Evolutionary conservation across 2,888 invertebrate species (phyloP).

Genomic region (Mesorhabditis belari): DNA sequence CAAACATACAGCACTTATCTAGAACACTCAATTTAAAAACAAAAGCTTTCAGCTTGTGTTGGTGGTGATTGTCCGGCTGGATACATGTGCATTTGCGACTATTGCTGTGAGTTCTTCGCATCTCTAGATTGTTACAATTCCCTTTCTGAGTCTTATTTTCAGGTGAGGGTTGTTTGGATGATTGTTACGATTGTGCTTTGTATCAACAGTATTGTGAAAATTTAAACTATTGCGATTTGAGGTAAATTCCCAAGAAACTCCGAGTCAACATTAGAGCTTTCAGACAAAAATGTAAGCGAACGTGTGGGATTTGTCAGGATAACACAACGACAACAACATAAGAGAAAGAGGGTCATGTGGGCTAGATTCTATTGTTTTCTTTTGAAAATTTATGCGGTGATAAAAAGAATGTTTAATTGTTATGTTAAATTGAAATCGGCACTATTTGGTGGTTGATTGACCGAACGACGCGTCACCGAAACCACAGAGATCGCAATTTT

Average conservation of each 20-base stretch:
- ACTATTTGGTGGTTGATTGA: no score
- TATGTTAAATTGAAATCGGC: no score
- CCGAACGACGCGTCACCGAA: no score
- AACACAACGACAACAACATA: no score
- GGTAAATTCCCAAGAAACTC: slow-evolving; percentile 2
- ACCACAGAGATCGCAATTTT: no score
- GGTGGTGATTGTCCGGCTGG: slow-evolving; percentile 28
- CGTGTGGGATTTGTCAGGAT: slow-evolving; percentile 10
- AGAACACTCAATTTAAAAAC: no score
- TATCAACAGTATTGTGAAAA: slow-evolving; percentile 21
- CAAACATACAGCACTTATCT: no score
- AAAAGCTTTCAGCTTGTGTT: slow-evolving; percentile 15
- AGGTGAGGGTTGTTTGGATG: slow-evolving; percentile 27
- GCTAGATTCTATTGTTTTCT: no score
- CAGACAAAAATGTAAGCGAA: slow-evolving; percentile 9
- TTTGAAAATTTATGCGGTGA: no score
- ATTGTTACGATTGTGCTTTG: slow-evolving; percentile 25
- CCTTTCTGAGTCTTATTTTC: background rate
- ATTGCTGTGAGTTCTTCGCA: slow-evolving; percentile 17
- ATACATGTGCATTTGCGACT: slow-evolving; percentile 26
- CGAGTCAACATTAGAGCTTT: background rate
- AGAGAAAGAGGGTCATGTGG: no score
- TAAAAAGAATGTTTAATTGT: no score
- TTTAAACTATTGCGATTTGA: slow-evolving; percentile 20
- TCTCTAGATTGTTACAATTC: background rate